phyloP scores from a whole-genome alignment of 2,888 invertebrate species.

The Pristionchus mayeri region DNA sequence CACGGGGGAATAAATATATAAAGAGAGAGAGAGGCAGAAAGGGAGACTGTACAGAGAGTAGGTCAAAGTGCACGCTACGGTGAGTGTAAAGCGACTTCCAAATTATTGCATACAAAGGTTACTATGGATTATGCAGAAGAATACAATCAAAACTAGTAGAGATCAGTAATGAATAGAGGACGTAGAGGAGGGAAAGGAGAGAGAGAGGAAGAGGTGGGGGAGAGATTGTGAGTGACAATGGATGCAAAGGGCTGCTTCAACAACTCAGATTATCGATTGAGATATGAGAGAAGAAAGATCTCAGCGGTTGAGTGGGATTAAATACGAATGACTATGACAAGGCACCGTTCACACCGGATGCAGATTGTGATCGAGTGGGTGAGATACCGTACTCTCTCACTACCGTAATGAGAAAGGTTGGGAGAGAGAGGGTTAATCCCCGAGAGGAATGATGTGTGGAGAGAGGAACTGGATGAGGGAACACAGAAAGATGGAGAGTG shows the following conservation, averaged over 20 bases:
- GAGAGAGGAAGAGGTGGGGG: background rate
- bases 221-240: background rate
- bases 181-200: background rate
- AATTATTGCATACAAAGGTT: conserved; percentile 24
- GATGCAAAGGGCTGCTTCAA: background rate
- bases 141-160: conserved; percentile 39
- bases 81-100: conserved; percentile 31
- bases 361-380: conserved; percentile 2
- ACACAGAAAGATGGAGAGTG: background rate
- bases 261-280: conserved; percentile 29
- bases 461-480: background rate
- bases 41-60: conserved; percentile 13
- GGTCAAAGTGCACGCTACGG: background rate
- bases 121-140: conserved; percentile 6
- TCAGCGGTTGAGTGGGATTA: background rate
- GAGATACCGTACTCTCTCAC: conserved; percentile 44
- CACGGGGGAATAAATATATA: conserved; percentile 6
- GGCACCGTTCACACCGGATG: conserved; percentile 28
- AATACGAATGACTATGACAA: conserved; percentile 30
- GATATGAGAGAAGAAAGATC: background rate
- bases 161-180: background rate
- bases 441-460: conserved; percentile 14
- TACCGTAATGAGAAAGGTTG: conserved; percentile 10
- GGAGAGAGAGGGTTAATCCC: background rate
- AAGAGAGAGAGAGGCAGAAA: background rate